Percentiles rank a stretch among this genome's conserved stretches.
These are phyloP conservation scores for Enteromius fasciolatus DNA, from an alignment of 2,797 vertebrate genomes.

Conservation along the genomic window DNA sequence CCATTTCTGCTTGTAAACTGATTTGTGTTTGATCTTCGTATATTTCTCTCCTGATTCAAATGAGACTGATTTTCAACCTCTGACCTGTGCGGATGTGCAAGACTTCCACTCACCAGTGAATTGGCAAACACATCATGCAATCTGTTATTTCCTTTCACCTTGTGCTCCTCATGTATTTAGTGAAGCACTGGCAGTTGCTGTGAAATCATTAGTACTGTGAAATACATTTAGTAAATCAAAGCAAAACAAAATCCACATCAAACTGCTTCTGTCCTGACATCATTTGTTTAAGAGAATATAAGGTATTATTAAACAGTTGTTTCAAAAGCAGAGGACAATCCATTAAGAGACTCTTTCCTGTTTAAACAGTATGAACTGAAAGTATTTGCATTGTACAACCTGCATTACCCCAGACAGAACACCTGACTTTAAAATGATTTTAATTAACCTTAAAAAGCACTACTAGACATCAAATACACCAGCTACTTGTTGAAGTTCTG, in stretches of 20 bases:
- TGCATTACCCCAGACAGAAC: background rate
- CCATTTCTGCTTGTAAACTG: background rate
- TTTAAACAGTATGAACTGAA: background rate
- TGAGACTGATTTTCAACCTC: background rate
- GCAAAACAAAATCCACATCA: background rate
- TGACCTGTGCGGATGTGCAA: background rate
- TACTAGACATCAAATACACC: background rate
- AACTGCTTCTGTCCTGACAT: background rate
- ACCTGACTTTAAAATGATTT: constrained; percentile 12
- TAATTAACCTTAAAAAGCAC: background rate
- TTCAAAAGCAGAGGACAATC: background rate
- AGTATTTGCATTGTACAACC: background rate
- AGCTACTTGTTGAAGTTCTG: background rate
- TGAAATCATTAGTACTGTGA: no score
- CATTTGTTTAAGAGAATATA: background rate
- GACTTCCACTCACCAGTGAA: constrained; percentile 23
- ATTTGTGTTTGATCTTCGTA: background rate
- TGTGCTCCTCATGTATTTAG: constrained; percentile 10
- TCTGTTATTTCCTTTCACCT: constrained; percentile 50
- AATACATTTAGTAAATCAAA: constrained; percentile 9
- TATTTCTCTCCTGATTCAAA: background rate
- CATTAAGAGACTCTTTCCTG: no score
- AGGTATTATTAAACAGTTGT: background rate
- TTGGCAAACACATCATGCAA: constrained; percentile 40
- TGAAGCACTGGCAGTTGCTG: background rate